phyloP scores from a whole-genome alignment of 1,140 invertebrate species.

The Tetramorium alpestre region DNA sequence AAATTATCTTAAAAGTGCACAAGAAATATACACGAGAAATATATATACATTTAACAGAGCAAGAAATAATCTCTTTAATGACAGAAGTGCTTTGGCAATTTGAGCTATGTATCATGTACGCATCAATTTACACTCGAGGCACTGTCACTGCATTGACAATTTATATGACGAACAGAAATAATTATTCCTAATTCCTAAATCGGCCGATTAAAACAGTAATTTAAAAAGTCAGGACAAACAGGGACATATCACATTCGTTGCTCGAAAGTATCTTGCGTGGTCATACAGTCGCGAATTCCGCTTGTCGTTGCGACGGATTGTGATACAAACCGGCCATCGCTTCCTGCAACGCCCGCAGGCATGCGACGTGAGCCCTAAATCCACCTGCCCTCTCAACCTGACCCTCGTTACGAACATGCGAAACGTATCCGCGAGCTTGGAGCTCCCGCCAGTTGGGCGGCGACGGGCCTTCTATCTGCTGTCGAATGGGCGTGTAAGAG shows the following conservation, averaged over 20 bases:
- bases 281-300: slow-evolving; percentile 64
- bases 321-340: slow-evolving; percentile 94
- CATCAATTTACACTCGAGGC: slow-evolving; percentile 12
- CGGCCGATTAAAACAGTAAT: background rate
- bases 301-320: slow-evolving; percentile 77
- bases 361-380: slow-evolving; percentile 93
- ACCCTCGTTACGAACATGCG: slow-evolving; percentile 90
- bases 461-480: slow-evolving; percentile 90
- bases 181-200: background rate
- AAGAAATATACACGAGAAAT: background rate
- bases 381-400: slow-evolving; percentile 94
- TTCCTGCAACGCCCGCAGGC: slow-evolving; percentile 95
- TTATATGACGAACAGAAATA: background rate
- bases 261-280: slow-evolving; percentile 17
- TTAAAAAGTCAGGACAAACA: slow-evolving; percentile 28
- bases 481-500: slow-evolving; percentile 88
- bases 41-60: slow-evolving; percentile 7
- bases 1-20: background rate
- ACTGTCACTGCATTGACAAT: background rate
- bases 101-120: background rate
- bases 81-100: slow-evolving; percentile 42
- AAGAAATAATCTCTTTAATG: background rate
- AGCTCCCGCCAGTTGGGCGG: slow-evolving; percentile 90
- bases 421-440: slow-evolving; percentile 89
- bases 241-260: slow-evolving; percentile 19